Base-by-base conservation (phyloP, 1,140 invertebrate genomes). In the Samia ricini region DNA sequence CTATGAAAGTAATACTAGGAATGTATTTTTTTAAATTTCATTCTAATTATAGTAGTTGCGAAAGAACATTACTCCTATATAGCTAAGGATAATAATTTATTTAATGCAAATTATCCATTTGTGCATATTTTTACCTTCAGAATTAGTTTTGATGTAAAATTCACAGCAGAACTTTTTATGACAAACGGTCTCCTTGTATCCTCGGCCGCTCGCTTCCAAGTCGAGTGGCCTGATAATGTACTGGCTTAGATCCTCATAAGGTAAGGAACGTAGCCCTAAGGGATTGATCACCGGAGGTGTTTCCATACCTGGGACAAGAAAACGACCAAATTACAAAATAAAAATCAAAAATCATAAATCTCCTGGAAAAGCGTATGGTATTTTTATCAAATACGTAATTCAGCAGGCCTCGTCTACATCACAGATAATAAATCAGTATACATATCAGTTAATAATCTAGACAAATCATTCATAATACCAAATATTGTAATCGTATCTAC, bases 151-250 rank as follows among this genome's bases (percentile, higher is more conserved):
- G 15, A 87, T 49, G 21, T 79, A 68, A 42, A 88, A 88, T 5
- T 85, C 64, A 49, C 85, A 88, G 69, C 85, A 88, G 58, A 88
- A 79, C 0, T 55, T 55, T 0, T 58, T 71, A 21, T 87, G 77
- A 36, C 85, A 88, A 0, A 88, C 76, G 0, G 66, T 69, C 21
- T 85, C 72, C 1, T 52, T 64, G 56, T 77, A 71, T 0, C 79
- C 81, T 0, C 60, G 21, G 0, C 8, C 12, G 23, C 72, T 71
- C 7, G 71, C 69, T 6, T 69, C 72, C 12, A 78, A 0, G 19
- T 84, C 69, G 57, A 82, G 23, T 0, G 79, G 79, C 48, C 29
- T 82, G 15, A 77, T 72, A 23, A 60, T 69, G 68, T 78, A 79
- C 49, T 76, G 76, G 26, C 62, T 72, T 15, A 80, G 61, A 23